phyloP scores from a whole-genome alignment of 2,888 invertebrate genomes.

The Plebejus melissa region DNA sequence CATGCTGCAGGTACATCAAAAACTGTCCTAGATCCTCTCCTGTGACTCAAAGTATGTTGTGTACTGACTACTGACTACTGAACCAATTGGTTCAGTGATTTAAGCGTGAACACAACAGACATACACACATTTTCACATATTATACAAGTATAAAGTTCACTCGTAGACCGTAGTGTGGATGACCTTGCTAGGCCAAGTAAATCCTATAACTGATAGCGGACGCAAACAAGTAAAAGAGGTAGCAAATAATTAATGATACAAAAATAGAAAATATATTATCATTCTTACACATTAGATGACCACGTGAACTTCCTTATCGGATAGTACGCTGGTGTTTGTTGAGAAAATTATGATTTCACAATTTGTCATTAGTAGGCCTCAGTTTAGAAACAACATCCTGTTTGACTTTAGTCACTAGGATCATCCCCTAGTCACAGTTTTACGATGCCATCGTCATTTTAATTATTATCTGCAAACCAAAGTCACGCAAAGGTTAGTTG shows the following conservation, averaged over 20 bases:
- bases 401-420: conserved; percentile 10
- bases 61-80: too few species aligned
- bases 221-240: background rate
- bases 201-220: background rate
- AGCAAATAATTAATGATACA: background rate
- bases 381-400: conserved; percentile 1
- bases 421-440: conserved; percentile 11
- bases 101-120: too few species aligned
- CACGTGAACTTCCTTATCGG: conserved; percentile 5
- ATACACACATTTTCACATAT: background rate
- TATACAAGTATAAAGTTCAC: background rate
- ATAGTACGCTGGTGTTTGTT: conserved; percentile 1
- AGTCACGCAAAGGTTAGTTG: background rate
- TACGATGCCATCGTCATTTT: background rate
- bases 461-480: background rate
- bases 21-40: background rate
- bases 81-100: too few species aligned
- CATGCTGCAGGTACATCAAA: too few species aligned
- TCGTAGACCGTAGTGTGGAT: background rate
- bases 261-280: background rate
- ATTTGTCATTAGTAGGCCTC: conserved; percentile 16
- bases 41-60: background rate
- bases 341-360: background rate
- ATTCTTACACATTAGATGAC: background rate
- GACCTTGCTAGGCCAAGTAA: background rate